Evolutionary conservation across 2,888 invertebrate species (phyloP).

Genomic region (Papilio protenor): DNA sequence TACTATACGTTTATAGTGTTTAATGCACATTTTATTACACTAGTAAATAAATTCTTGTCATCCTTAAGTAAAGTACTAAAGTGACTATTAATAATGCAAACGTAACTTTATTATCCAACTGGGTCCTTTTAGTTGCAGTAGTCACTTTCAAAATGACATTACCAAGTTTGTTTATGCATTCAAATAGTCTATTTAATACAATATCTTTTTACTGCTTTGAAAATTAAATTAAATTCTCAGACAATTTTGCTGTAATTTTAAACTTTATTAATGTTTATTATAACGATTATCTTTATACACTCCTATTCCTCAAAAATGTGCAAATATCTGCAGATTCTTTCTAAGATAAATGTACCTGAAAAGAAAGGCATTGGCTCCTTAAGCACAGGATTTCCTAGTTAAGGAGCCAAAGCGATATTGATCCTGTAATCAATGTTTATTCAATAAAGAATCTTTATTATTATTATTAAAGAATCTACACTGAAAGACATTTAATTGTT

Average conservation of each 20-base stretch:
- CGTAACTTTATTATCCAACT: background rate
- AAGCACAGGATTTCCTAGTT: too few species aligned
- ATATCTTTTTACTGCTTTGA: background rate
- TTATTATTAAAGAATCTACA: too few species aligned
- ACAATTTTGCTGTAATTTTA: background rate
- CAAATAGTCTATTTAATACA: background rate
- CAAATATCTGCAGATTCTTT: too few species aligned
- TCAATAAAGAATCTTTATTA: too few species aligned
- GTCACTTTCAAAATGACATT: background rate
- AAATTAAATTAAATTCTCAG: background rate
- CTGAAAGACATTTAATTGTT: too few species aligned
- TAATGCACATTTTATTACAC: background rate
- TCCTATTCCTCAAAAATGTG: too few species aligned
- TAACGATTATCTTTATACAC: too few species aligned
- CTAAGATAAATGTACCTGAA: too few species aligned
- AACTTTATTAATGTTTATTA: too few species aligned
- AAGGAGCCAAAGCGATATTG: too few species aligned
- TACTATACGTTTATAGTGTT: background rate
- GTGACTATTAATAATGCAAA: slow-evolving; percentile 3
- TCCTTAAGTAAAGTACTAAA: background rate
- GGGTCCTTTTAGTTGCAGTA: background rate
- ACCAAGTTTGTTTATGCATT: slow-evolving; percentile 4
- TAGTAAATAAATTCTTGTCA: background rate
- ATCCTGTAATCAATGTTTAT: too few species aligned
- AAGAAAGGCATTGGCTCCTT: too few species aligned